A percentile compares a stretch with the other conserved stretches of the same genome.
These are phyloP conservation scores for Scarus forsteni DNA, from an alignment of 2,797 vertebrate species.

Conservation along the genomic window DNA sequence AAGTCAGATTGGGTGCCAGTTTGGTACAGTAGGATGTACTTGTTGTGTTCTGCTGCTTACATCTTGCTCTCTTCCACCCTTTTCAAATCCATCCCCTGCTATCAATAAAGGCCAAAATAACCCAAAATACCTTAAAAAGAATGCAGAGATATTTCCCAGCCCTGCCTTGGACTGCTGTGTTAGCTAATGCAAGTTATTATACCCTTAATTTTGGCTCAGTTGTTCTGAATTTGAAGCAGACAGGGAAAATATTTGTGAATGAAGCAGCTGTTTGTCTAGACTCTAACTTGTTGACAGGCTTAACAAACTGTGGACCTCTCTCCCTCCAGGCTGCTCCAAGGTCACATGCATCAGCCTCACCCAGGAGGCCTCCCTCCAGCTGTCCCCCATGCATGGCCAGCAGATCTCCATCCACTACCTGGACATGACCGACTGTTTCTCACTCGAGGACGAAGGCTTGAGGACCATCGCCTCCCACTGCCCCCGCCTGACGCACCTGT, in stretches of 20 bases:
- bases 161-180: too few relatives aligned
- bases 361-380: conserved; percentile 92
- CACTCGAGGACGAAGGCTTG: conserved; percentile 96
- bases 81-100: too few relatives aligned
- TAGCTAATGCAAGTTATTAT: too few relatives aligned
- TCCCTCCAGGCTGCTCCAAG: conserved; percentile 92
- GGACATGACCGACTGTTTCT: conserved; percentile 99
- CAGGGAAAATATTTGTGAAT: background rate
- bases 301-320: background rate
- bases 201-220: too few relatives aligned
- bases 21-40: too few relatives aligned
- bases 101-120: too few relatives aligned
- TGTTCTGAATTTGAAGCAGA: background rate
- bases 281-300: background rate
- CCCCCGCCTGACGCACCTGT: conserved; percentile 96
- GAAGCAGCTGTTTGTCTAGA: background rate
- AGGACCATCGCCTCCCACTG: conserved; percentile 97
- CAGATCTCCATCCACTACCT: conserved; percentile 97
- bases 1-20: too few relatives aligned
- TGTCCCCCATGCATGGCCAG: conserved; percentile 94
- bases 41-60: too few relatives aligned
- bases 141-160: too few relatives aligned
- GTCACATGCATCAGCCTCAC: conserved; percentile 98
- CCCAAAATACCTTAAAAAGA: too few relatives aligned
- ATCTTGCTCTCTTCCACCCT: too few relatives aligned